Evolutionary conservation across 2,113 vertebrate genomes (phyloP).

Genomic region (Nansenia antarctica): DNA sequence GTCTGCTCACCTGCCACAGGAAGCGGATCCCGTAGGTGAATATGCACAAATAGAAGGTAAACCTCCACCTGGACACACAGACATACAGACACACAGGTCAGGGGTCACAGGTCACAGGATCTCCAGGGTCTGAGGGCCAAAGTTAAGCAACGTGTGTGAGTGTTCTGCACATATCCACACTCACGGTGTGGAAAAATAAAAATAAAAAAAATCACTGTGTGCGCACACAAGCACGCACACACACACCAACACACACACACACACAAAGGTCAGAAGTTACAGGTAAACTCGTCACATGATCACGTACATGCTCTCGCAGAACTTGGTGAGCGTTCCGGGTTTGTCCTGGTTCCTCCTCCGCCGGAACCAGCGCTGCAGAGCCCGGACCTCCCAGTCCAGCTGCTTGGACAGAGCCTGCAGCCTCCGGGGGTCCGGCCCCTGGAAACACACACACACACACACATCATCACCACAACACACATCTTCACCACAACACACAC

Average conservation of each 20-base stretch:
- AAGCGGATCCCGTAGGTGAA: conserved; percentile 92
- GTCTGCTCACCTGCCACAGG: conserved; percentile 89
- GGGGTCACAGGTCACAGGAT: not conserved
- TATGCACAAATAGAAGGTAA: conserved; percentile 93
- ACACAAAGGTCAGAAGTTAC: conserved; percentile 7
- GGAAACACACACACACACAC: not conserved
- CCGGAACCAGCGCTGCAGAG: conserved; percentile 96
- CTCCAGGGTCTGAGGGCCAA: no score
- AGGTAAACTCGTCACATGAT: not conserved
- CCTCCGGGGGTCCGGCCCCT: conserved; percentile 89
- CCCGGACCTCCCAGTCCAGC: conserved; percentile 94
- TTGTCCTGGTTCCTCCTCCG: conserved; percentile 97
- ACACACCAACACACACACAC: not conserved
- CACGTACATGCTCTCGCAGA: conserved; percentile 99
- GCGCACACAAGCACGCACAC: not conserved
- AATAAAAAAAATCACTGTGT: not conserved
- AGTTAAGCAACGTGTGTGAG: no score
- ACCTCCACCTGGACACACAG: conserved; percentile 89
- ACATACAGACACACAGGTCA: conserved; percentile 42
- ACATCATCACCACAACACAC: not conserved
- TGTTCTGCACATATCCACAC: conserved; percentile 1
- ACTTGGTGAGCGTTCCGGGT: conserved; percentile 91
- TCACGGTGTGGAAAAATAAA: not conserved
- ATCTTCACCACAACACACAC: not conserved
- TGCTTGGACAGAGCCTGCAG: conserved; percentile 94